Base-by-base conservation (phyloP, 2,888 invertebrate genomes). In the Clostera curtula region DNA sequence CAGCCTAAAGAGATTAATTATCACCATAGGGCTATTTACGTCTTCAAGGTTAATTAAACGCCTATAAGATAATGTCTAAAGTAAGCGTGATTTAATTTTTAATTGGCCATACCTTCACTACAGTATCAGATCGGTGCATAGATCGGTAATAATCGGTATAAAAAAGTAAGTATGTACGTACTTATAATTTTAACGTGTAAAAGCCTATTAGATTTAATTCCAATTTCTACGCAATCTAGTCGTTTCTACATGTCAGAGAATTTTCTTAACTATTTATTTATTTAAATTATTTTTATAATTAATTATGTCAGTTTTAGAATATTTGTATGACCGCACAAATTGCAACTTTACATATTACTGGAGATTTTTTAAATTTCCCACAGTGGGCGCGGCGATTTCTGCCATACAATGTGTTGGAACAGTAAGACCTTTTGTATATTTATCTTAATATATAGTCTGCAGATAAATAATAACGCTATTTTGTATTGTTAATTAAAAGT, bases 271-370 rank as follows among this genome's bases (percentile, higher is more conserved):
- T 46, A 31, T 43, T 48, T 42, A 10, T n/a, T n/a, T 18, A 39
- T 50, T 42, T 50, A 56, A 55, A 57, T 67, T 53, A 51, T 70
- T 69, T 66, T 59, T 40, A 42, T 66, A 66, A 69, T 61, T 67
- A 27, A 21, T 21, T 20, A 82, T 82, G 82, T 50, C 59, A 59
- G 42, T 69, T 71, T 71, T 75, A 53, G 73, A 74, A 34, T 52
- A 63, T 61, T 50, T 77, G 56, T 65, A 62, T 44, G 52, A 46
- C 31, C 38, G 42, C 36, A 59, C 53, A 40, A 38, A 38, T 31
- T 42, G 51, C 20, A 35, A 33, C 30, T 29, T 54, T 30, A 28
- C 41, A 25, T 35, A 41, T 26, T 37, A 46, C 38, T 56, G 50
- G 49, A 38, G 44, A 31, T 38, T 27, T 36, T 29, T 46, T 13